These are phyloP conservation scores for Mormyrus proboscirostris DNA, from an alignment of 2,797 vertebrate genomes.

Conservation along the genomic window DNA sequence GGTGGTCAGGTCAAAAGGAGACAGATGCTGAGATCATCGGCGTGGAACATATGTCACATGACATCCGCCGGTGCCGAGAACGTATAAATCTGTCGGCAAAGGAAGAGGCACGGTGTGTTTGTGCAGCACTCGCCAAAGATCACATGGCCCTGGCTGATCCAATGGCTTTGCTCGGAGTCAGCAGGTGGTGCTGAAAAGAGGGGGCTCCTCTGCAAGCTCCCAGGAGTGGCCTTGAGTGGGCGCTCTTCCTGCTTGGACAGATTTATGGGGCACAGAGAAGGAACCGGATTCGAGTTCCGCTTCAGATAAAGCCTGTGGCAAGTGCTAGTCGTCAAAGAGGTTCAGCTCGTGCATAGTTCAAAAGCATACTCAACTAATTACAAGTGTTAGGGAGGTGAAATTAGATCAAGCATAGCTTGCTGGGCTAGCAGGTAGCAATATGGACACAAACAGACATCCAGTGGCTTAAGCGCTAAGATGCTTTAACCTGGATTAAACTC, in stretches of 20 bases:
- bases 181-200: neutral
- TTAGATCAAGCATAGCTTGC: neutral
- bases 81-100: constrained; percentile 4
- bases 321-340: neutral
- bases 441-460: neutral
- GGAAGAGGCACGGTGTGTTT: neutral
- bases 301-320: neutral
- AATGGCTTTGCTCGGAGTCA: neutral
- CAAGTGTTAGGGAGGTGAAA: neutral
- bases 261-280: neutral
- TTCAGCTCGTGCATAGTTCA: neutral
- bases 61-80: neutral
- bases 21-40: constrained; percentile 4
- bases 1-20: neutral
- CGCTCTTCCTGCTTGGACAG: constrained; percentile 1
- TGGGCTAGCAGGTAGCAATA: neutral
- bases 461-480: neutral
- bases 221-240: neutral
- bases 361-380: neutral
- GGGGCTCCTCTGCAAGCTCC: neutral
- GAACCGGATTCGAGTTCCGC: neutral
- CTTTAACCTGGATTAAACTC: neutral
- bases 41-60: neutral
- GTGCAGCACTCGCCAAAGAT: neutral
- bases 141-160: neutral